Evolutionary conservation across 2,797 vertebrate genomes (phyloP), one percentile per base, ranked within the genome.

Genomic region (Muscicapa striata): DNA sequence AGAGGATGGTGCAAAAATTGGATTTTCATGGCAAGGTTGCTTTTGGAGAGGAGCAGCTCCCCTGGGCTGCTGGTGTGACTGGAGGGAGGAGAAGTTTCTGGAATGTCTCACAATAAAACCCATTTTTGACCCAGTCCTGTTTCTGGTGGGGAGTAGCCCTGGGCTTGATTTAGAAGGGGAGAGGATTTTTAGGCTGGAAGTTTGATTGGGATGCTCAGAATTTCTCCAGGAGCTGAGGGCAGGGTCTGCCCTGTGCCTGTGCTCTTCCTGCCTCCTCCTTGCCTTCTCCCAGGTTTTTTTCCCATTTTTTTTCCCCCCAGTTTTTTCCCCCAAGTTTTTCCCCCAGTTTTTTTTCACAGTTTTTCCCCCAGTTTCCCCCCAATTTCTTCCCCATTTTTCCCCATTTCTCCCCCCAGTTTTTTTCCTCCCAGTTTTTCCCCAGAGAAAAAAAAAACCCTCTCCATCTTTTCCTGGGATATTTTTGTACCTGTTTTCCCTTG

Each of bases 111-210:
- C 48, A 49, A 77, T 75, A 32, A 32, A 70, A 34, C 27, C 21
- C 4, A 2, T 8, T 10, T 72, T n/a, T 59, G 36, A 29, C 21
- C 80, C 3, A 4, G 11, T 30, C 32, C 38, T 5, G 0, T 27
- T 58, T n/a, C 40, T n/a, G n/a, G 3, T 13, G 36, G 18, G 40
- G 24, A 64, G 34, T 0, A 20, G 32, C 30, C 17, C 40, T 2
- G 45, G 4, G 1, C 1, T 30, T 62, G 66, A 5, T 62, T 79
- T 66, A 12, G 11, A 3, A 1, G 14, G 2, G 3, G 5, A 4
- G 4, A 6, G 11, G 43, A 10, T 17, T 76, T 69, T 84, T 3
- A 11, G 19, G 78, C 38, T 59, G 15, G 23, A 20, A 34, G 2
- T 49, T 72, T n/a, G 17, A 17, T 52, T 57, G 1, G 0, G 32